These are phyloP conservation scores for Arctia plantaginis DNA, from an alignment of 2,888 invertebrate genomes.

Conservation along the genomic window DNA sequence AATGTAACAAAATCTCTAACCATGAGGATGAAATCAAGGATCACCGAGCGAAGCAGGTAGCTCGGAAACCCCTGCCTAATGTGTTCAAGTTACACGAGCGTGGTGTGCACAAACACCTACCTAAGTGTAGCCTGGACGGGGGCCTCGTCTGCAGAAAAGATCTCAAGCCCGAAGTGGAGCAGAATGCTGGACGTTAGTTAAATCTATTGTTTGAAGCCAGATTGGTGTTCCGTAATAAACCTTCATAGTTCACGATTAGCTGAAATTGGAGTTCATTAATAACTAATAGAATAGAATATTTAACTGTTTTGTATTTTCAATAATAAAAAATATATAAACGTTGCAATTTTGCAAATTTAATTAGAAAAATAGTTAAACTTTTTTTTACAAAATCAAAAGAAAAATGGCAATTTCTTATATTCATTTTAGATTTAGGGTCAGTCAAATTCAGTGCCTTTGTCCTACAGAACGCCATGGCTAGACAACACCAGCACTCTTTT, in stretches of 20 bases:
- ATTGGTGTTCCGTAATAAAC: background rate
- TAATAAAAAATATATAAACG: background rate
- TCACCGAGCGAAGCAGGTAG: constrained; percentile 60
- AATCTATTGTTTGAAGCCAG: background rate
- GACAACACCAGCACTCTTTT: background rate
- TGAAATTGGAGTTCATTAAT: background rate
- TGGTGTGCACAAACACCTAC: background rate
- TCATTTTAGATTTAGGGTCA: background rate
- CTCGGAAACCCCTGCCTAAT: constrained; percentile 59
- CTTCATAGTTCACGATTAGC: background rate
- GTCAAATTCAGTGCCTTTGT: background rate
- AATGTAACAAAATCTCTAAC: constrained; percentile 51
- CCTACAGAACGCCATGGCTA: background rate
- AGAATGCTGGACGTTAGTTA: constrained; percentile 54
- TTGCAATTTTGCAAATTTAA: no score
- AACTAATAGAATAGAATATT: no score
- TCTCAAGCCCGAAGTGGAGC: constrained; percentile 58
- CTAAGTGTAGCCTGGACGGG: constrained; percentile 38
- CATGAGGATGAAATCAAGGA: constrained; percentile 61
- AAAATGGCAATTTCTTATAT: background rate
- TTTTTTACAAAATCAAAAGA: background rate
- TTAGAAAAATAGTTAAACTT: no score
- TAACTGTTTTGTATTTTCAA: background rate
- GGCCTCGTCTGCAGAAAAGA: constrained; percentile 59
- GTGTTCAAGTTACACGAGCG: constrained; percentile 55